phyloP scores from a whole-genome alignment of 1,140 invertebrate genomes.

The Saccostrea echinata region DNA sequence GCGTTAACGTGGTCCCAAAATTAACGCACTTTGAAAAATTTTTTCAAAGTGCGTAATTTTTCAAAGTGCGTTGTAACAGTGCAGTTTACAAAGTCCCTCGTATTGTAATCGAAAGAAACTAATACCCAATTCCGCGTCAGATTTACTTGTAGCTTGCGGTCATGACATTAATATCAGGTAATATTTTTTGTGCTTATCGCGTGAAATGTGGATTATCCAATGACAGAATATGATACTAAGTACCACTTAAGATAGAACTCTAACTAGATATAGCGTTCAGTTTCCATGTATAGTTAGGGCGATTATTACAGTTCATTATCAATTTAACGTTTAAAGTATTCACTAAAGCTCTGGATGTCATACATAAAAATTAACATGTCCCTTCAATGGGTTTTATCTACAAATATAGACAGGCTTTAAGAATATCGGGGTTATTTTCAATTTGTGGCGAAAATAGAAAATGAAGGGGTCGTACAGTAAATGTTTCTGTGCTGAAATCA shows the following conservation, averaged over 20 bases:
- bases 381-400: too few relatives aligned
- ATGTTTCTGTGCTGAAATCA: too few relatives aligned
- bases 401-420: too few relatives aligned
- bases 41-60: too few relatives aligned
- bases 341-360: too few relatives aligned
- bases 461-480: too few relatives aligned
- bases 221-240: neutral
- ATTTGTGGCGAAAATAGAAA: too few relatives aligned
- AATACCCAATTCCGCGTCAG: neutral
- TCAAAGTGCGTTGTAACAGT: too few relatives aligned
- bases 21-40: too few relatives aligned
- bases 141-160: neutral
- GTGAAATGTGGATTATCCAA: neutral
- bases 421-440: too few relatives aligned
- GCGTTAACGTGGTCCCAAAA: too few relatives aligned
- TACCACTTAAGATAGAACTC: neutral
- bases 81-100: neutral
- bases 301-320: neutral
- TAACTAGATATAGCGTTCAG: neutral
- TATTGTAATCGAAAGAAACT: neutral
- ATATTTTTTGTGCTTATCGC: neutral
- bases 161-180: neutral
- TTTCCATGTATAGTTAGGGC: neutral
- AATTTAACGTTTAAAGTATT: neutral
- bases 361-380: too few relatives aligned